Evolutionary conservation across 2,113 vertebrate genomes (phyloP).

Genomic region (Eira barbara): DNA sequence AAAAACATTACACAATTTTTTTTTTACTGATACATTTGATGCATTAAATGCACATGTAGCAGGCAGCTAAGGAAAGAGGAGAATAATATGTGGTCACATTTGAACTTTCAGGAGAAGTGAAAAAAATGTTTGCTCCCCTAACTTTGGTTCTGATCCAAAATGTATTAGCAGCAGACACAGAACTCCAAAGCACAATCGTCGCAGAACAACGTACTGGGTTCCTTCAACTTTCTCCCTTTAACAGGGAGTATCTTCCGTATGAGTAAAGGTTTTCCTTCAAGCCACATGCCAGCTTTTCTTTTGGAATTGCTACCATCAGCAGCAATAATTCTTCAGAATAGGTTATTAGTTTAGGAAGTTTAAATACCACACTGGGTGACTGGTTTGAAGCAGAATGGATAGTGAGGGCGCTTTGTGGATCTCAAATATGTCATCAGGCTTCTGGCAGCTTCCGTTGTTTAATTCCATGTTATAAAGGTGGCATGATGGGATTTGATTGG

Average conservation of each 20-base stretch:
- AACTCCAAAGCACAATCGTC: not conserved
- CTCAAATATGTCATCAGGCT: not conserved
- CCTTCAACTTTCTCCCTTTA: not conserved
- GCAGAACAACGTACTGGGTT: not conserved
- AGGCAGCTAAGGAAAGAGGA: not conserved
- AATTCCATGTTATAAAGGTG: constrained; percentile 48
- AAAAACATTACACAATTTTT: constrained; percentile 20
- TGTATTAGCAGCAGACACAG: not conserved
- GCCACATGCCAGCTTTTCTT: constrained; percentile 51
- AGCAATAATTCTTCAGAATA: constrained; percentile 65
- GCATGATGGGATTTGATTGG: constrained; percentile 7
- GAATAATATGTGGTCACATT: not conserved
- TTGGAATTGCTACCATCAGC: constrained; percentile 61
- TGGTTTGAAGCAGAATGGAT: not conserved
- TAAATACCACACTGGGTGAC: constrained; percentile 4
- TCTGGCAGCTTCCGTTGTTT: constrained; percentile 16
- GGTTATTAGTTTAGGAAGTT: constrained; percentile 59
- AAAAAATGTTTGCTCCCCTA: not conserved
- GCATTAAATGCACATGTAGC: not conserved
- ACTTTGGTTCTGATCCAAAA: not conserved
- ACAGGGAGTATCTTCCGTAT: not conserved
- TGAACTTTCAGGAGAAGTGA: not conserved
- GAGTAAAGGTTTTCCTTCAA: constrained; percentile 48
- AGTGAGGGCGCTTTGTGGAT: not conserved
- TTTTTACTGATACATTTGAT: constrained; percentile 6